Base-by-base conservation (phyloP, 2,113 vertebrate genomes). In the Carettochelys insculpta region DNA sequence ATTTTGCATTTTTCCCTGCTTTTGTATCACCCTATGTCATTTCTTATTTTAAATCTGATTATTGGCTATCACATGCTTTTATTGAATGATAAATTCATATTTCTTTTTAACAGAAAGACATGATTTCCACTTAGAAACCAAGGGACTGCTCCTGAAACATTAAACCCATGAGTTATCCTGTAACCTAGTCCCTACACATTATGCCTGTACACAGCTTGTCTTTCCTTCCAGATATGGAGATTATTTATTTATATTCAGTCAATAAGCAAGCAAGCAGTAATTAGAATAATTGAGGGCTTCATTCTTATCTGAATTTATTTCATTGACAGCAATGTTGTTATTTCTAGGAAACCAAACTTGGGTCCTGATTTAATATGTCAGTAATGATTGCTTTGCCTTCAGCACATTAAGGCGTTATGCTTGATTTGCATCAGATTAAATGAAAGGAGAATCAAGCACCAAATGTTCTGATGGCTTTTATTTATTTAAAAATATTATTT, bases 231-330 rank as follows among this genome's bases (percentile, higher is more conserved):
- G 34, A 31, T 34, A 22, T 31, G 11, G 20, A 20, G 80, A 38
- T 83, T 3, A 82, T 87, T 88, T 90, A 94, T 88, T 88, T 91
- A 4, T 12, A 7, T 76, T 88, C 61, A 6, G 2, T 82, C 91
- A 93, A 90, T 87, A n/a, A n/a, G n/a, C n/a, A 93, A 24, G 53
- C 20, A 71, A 71, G 20, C 68, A 41, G 68, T 43, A 43, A 71
- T 41, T 71, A 43, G 38, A 71, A 71, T 71, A 43, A 41, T 43
- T 24, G 41, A 11, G 12, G 68, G 38, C 87, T 53, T 87, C 86
- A 90, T 91, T 91, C 91, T 88, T 87, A 25, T 54, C 38, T 52
- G 48, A 34, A 17, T 43, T 91, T 93, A 77, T 73, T 90, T 83
- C 51, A 75, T 54, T 73, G 77, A 29, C 17, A 82, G 79, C 77